phyloP scores from a whole-genome alignment of 2,797 vertebrate genomes.

The Anguilla marmorata region DNA sequence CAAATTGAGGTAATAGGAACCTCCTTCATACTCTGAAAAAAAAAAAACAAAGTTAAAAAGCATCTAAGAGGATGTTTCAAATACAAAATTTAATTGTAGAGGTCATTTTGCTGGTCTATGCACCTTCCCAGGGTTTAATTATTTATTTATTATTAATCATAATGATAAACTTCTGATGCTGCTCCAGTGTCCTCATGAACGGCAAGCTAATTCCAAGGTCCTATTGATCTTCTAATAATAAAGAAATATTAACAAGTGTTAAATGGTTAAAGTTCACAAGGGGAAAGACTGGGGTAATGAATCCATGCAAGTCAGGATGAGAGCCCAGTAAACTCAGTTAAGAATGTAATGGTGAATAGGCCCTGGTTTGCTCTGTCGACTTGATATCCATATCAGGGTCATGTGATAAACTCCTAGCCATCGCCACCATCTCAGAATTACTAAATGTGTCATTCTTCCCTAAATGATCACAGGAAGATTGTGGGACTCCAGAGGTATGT shows the following conservation, averaged over 20 bases:
- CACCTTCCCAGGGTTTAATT: not conserved
- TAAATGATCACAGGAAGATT: too few relatives aligned
- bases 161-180: too few relatives aligned
- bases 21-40: not conserved
- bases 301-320: too few relatives aligned
- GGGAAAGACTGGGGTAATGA: not conserved
- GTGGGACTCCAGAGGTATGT: too few relatives aligned
- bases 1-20: not conserved
- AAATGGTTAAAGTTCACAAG: not conserved
- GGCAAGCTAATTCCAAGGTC: conserved; percentile 6
- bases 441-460: too few relatives aligned
- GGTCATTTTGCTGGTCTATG: too few relatives aligned
- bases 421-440: too few relatives aligned
- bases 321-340: too few relatives aligned
- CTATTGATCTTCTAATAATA: not conserved
- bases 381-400: too few relatives aligned
- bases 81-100: not conserved
- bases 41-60: not conserved
- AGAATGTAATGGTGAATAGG: too few relatives aligned
- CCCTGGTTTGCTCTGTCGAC: too few relatives aligned
- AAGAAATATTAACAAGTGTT: not conserved
- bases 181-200: not conserved
- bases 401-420: too few relatives aligned
- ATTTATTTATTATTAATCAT: not conserved
- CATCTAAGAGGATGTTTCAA: not conserved